Percentiles rank a stretch among this genome's conserved stretches.
Evolutionary conservation across 2,797 vertebrate genomes (phyloP).

Genomic region (Echeneis naucrates): DNA sequence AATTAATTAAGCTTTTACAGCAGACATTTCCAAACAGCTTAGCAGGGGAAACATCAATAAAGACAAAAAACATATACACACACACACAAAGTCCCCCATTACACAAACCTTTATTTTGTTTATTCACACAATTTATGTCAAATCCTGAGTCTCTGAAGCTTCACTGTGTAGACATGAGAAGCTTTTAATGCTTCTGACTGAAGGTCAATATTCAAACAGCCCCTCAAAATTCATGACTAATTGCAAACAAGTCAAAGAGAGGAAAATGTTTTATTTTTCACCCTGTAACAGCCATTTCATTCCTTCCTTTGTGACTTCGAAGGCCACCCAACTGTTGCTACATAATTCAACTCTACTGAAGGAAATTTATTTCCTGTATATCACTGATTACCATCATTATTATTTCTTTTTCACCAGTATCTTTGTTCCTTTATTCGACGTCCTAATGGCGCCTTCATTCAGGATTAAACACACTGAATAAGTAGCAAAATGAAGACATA

Average conservation of each 20-base stretch:
- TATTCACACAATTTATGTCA: neutral
- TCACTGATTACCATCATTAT: no score
- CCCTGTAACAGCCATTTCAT: no score
- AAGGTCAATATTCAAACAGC: neutral
- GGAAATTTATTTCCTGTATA: no score
- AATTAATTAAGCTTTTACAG: neutral
- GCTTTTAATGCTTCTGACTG: neutral
- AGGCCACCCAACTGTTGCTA: no score
- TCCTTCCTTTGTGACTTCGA: no score
- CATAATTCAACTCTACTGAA: constrained; percentile 3
- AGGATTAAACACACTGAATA: neutral
- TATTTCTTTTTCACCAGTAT: no score
- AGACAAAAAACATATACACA: neutral
- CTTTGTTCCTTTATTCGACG: no score
- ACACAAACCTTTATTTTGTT: neutral
- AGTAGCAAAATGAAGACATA: neutral
- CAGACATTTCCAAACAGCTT: neutral
- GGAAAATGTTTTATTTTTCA: no score
- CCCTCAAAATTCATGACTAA: no score
- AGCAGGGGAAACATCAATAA: neutral
- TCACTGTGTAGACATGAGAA: no score
- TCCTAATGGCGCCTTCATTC: neutral
- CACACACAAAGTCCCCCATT: neutral
- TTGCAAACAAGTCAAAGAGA: no score
- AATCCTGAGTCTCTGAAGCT: neutral